Evolutionary conservation across 2,888 invertebrate species (phyloP).

Genomic region (Ochropacha duplaris): DNA sequence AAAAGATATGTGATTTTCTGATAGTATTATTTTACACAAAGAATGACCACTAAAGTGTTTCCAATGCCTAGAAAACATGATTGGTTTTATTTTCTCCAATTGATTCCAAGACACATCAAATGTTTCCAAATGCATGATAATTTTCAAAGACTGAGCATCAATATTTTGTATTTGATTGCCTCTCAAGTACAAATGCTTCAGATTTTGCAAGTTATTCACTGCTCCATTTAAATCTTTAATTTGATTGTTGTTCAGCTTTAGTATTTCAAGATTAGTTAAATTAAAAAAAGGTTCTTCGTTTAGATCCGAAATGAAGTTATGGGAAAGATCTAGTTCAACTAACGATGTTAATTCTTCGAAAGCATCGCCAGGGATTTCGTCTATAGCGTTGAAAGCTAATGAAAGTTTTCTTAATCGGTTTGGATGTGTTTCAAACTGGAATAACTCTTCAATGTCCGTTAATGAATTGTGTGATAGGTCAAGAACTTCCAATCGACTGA

Average conservation of each 20-base stretch:
- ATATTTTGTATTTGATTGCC: constrained; percentile 61
- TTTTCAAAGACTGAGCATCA: constrained; percentile 56
- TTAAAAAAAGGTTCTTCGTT: constrained; percentile 61
- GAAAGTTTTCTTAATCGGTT: constrained; percentile 51
- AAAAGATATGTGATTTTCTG: constrained; percentile 53
- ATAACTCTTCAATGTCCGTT: constrained; percentile 48
- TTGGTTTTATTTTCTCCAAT: constrained; percentile 51
- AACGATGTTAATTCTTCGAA: constrained; percentile 56
- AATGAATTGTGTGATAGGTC: constrained; percentile 60
- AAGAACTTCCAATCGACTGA: constrained; percentile 50
- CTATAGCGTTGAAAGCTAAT: constrained; percentile 54
- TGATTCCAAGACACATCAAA: constrained; percentile 68
- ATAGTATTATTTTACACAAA: constrained; percentile 61
- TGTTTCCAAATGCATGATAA: constrained; percentile 65
- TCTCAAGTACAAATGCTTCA: constrained; percentile 62
- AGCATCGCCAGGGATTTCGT: constrained; percentile 44
- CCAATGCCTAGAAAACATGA: constrained; percentile 66
- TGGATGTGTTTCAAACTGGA: constrained; percentile 52
- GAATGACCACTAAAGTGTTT: constrained; percentile 53
- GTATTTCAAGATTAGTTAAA: constrained; percentile 52
- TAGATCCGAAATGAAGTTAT: constrained; percentile 56
- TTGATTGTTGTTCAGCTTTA: constrained; percentile 60
- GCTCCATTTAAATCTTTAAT: constrained; percentile 70
- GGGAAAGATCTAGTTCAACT: constrained; percentile 60
- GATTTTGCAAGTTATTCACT: constrained; percentile 54